Conservation (phyloP, 2,888 invertebrate genomes). For the Mycalesis mineus region DNA sequence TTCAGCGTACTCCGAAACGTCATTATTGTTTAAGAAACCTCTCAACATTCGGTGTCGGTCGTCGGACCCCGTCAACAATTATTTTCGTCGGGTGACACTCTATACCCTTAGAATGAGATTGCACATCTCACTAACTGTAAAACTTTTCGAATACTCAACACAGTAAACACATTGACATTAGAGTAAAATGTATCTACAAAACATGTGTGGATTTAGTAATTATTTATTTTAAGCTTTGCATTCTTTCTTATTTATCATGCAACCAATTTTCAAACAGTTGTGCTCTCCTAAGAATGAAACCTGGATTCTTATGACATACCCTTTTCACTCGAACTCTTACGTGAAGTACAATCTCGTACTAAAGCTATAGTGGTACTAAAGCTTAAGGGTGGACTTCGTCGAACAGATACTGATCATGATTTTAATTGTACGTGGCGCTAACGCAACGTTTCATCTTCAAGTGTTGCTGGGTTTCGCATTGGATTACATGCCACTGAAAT, state of each 20-base stretch:
- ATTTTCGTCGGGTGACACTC: slow-evolving; percentile 52
- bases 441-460: slow-evolving; percentile 65
- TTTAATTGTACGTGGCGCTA: slow-evolving; percentile 77
- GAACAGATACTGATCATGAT: slow-evolving; percentile 73
- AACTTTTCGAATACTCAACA: too few species aligned
- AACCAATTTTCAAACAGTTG: too few species aligned
- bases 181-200: too few species aligned
- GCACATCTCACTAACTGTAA: not conserved
- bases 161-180: too few species aligned
- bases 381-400: slow-evolving; percentile 53
- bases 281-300: too few species aligned
- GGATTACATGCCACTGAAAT: slow-evolving; percentile 45
- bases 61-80: slow-evolving; percentile 38
- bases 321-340: not conserved
- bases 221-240: too few species aligned
- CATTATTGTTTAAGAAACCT: slow-evolving; percentile 29
- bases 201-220: too few species aligned
- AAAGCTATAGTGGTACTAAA: slow-evolving; percentile 19
- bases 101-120: not conserved
- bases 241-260: too few species aligned
- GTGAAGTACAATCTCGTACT: not conserved
- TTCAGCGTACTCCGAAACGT: slow-evolving; percentile 19
- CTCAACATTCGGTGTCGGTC: slow-evolving; percentile 23
- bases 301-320: too few species aligned
- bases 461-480: slow-evolving; percentile 32